phyloP scores from a whole-genome alignment of 2,888 invertebrate species.

The Formica aserva region DNA sequence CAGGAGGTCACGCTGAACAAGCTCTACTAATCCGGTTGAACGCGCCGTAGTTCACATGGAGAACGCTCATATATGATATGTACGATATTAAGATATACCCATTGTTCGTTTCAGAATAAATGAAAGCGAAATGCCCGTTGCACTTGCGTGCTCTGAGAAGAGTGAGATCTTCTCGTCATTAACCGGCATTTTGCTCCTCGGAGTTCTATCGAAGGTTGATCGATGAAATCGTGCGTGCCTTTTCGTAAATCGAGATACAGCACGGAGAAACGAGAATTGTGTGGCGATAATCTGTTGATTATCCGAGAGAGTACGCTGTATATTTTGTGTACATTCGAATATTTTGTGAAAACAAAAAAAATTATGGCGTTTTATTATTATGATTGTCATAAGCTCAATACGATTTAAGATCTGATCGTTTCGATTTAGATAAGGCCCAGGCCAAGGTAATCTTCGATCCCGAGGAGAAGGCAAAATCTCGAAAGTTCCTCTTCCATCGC shows the following conservation, averaged over 20 bases:
- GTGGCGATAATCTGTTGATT: not conserved
- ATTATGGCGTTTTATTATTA: not conserved
- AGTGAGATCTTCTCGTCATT: not conserved
- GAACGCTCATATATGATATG: not conserved
- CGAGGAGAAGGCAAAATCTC: conserved; percentile 1
- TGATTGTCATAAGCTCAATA: not conserved
- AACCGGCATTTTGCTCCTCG: not conserved
- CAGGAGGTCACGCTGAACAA: conserved; percentile 76
- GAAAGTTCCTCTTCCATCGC: not conserved
- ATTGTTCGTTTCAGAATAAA: not conserved
- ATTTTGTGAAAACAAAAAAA: not conserved
- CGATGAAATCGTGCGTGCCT: not conserved
- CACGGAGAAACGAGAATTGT: not conserved
- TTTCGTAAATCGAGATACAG: not conserved
- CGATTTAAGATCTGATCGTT: not conserved
- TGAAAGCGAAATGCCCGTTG: not conserved
- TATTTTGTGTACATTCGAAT: not conserved
- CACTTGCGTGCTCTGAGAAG: not conserved
- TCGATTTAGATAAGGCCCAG: conserved; percentile 3
- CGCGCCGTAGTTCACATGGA: not conserved
- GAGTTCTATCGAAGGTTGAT: not conserved
- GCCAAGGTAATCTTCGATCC: conserved; percentile 1
- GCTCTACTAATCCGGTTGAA: conserved; percentile 73
- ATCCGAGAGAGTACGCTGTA: not conserved
- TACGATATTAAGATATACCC: conserved; percentile 11